Base-by-base conservation (phyloP, 2,888 invertebrate species). In the Dolichopus griseipennis region DNA sequence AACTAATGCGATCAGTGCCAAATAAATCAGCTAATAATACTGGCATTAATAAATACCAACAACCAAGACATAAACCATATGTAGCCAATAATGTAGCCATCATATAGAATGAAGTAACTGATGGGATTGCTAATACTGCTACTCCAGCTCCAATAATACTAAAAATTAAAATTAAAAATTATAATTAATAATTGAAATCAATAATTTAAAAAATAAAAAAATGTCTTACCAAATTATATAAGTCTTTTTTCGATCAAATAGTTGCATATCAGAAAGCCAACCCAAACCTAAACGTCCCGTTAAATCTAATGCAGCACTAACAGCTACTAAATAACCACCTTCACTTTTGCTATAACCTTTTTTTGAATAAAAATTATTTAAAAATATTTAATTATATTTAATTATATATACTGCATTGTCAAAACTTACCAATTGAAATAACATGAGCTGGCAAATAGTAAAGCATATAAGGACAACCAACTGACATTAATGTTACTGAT, bases 371-470 rank as follows among this genome's bases (percentile, higher is more conserved):
- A n/a, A 64, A 62, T 8, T 15, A 21, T 12, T 15, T 62, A 62
- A 12, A 10, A 62, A 62, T 62, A 5, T 62, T 22, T 6, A 52
- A 52, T 12, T 27, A 61, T 61, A 20, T 61, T 61, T n/a, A 61
- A 62, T 33, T 64, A n/a, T n/a, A n/a, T n/a, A n/a, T n/a, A 18
- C 7, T 2, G 7, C n/a, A 61, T 20, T 9, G 5, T 8, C 7
- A 33, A n/a, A 62, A 71, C 74, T 70, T 71, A 62, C 90, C 90
- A 1, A 83, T 83, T 0, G 88, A 84, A 61, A 88, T 86, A 0
- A 89, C 89, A 75, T 90, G 90, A 0, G 90, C 90, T 0, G 91
- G 91, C 64, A 91, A 79, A 75, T 90, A 90, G 78, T 90, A 90
- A 4, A 90, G 78, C 75, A 90, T 89, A 77, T 90, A 90, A 0